phyloP scores from a whole-genome alignment of 2,113 vertebrate genomes.

The Strigops habroptila region DNA sequence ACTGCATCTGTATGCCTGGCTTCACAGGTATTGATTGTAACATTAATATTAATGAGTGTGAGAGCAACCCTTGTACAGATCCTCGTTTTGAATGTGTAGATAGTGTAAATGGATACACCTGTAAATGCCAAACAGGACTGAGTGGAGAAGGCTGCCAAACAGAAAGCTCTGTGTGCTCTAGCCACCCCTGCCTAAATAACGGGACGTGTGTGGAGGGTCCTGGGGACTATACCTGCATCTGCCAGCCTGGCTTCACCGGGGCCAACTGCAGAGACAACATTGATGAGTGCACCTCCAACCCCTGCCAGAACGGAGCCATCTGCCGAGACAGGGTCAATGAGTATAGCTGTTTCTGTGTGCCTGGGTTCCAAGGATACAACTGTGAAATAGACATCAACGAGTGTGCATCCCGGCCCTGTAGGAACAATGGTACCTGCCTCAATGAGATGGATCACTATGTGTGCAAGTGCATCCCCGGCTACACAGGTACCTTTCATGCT shows the following conservation, averaged over 20 bases:
- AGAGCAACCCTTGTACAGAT: constrained; percentile 74
- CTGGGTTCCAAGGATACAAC: constrained; percentile 91
- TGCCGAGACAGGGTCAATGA: constrained; percentile 75
- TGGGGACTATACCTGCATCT: constrained; percentile 75
- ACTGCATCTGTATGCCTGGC: constrained; percentile 75
- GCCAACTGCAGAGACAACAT: constrained; percentile 75
- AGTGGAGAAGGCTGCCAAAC: constrained; percentile 67
- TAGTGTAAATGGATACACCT: constrained; percentile 59
- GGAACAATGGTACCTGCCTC: constrained; percentile 85
- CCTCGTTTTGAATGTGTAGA: constrained; percentile 67
- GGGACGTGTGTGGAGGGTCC: constrained; percentile 71
- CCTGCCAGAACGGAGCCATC: constrained; percentile 91
- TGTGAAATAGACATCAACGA: constrained; percentile 97
- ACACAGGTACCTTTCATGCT: constrained; percentile 76
- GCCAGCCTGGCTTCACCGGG: constrained; percentile 80
- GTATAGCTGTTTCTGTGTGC: constrained; percentile 94
- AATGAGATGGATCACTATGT: constrained; percentile 86
- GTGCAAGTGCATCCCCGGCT: constrained; percentile 84
- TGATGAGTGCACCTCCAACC: constrained; percentile 80
- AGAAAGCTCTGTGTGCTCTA: constrained; percentile 65
- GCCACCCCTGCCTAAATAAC: constrained; percentile 78
- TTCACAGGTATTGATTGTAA: constrained; percentile 67
- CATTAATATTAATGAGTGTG: constrained; percentile 65
- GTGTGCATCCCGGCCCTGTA: constrained; percentile 90
- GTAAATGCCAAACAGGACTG: constrained; percentile 74